Evolutionary conservation across 2,888 invertebrate species (phyloP).

Genomic region (Andricus curvator): DNA sequence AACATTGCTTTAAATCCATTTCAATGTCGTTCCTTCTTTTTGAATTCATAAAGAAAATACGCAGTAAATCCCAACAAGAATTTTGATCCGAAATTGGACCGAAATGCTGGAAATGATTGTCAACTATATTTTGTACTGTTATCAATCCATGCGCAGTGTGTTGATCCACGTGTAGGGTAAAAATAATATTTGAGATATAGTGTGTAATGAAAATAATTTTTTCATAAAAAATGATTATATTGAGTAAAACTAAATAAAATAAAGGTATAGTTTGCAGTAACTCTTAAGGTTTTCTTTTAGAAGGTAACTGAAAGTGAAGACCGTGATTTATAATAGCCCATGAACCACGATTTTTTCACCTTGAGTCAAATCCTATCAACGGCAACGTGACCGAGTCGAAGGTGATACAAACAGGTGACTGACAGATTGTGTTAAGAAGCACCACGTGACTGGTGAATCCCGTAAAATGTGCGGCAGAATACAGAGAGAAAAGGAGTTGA

Average conservation of each 20-base stretch:
- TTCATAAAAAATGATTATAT: no score
- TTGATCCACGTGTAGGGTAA: no score
- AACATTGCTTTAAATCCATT: background rate
- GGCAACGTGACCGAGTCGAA: conserved; percentile 40
- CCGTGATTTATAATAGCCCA: conserved; percentile 28
- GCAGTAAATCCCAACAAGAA: background rate
- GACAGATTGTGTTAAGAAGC: conserved; percentile 37
- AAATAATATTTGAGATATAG: no score
- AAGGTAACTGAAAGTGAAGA: conserved; percentile 25
- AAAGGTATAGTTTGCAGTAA: background rate
- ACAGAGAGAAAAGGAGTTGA: background rate
- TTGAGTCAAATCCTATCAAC: conserved; percentile 35
- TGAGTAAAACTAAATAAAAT: background rate
- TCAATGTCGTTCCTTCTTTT: background rate
- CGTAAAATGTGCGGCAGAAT: background rate
- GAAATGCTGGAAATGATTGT: background rate
- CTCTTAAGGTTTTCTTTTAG: background rate
- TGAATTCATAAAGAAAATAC: background rate
- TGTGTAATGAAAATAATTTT: no score
- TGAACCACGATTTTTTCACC: conserved; percentile 27
- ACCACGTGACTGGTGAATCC: conserved; percentile 34
- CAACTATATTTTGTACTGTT: no score
- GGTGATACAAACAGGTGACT: conserved; percentile 34
- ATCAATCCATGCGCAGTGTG: no score
- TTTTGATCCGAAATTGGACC: background rate